Percentiles rank a stretch among this genome's conserved stretches.
These are phyloP conservation scores for Ceraclea dissimilis DNA, from an alignment of 2,888 invertebrate genomes.

Conservation along the genomic window DNA sequence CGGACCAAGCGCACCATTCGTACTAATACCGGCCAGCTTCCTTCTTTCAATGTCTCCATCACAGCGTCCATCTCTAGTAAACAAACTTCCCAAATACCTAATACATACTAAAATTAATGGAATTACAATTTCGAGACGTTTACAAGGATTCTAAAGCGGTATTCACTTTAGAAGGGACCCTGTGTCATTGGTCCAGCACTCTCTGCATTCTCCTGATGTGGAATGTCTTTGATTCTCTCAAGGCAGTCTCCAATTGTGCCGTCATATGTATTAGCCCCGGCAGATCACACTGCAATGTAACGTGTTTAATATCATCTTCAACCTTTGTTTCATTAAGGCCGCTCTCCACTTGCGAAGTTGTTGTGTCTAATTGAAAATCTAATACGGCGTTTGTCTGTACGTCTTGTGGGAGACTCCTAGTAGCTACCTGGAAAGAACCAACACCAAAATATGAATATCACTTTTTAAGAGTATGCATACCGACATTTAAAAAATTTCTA, in stretches of 20 bases:
- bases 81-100: too few relatives aligned
- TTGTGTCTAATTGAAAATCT: slow-evolving; percentile 6
- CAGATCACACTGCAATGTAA: slow-evolving; percentile 43
- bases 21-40: too few relatives aligned
- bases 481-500: too few relatives aligned
- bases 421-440: slow-evolving; percentile 34
- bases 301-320: neutral
- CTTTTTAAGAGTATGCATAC: too few relatives aligned
- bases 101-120: too few relatives aligned
- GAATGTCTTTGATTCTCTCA: slow-evolving; percentile 51
- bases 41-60: too few relatives aligned
- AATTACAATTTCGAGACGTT: too few relatives aligned
- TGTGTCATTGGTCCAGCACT: slow-evolving; percentile 34
- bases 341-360: neutral
- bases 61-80: too few relatives aligned
- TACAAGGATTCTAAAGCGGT: too few relatives aligned
- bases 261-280: slow-evolving; percentile 49
- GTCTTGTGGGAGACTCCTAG: slow-evolving; percentile 33
- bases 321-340: neutral
- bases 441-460: too few relatives aligned
- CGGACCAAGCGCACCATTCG: too few relatives aligned
- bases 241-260: slow-evolving; percentile 48
- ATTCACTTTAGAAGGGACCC: too few relatives aligned
- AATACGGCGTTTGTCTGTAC: slow-evolving; percentile 35
- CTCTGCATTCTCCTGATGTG: slow-evolving; percentile 49